Conservation (phyloP, 2,888 invertebrate species). For the Epicampocera succincta region DNA sequence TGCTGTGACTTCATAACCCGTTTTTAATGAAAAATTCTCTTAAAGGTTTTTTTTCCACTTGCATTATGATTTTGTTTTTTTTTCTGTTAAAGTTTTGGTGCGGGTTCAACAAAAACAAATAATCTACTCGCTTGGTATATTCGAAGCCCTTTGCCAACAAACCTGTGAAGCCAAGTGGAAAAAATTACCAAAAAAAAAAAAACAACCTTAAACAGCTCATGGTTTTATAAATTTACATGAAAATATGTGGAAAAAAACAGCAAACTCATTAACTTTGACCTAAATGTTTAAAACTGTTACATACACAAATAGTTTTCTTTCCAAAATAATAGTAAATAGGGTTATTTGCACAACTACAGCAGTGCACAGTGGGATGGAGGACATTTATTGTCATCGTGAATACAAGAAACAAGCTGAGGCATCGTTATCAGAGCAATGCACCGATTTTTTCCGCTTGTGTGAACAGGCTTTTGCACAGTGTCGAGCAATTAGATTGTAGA, state of each 20-base stretch:
- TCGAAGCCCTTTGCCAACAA: slow-evolving; percentile 15
- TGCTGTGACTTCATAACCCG: slow-evolving; percentile 38
- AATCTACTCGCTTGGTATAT: neutral
- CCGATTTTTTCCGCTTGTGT: too few species aligned
- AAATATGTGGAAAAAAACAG: slow-evolving; percentile 7
- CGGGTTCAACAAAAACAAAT: neutral
- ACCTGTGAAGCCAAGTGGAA: slow-evolving; percentile 15
- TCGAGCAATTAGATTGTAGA: too few species aligned
- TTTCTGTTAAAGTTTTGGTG: slow-evolving; percentile 17
- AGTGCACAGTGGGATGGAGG: too few species aligned
- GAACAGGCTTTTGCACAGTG: too few species aligned
- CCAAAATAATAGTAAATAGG: neutral
- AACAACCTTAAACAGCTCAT: neutral
- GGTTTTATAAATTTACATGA: slow-evolving; percentile 27
- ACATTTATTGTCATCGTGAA: too few species aligned
- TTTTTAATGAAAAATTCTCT: slow-evolving; percentile 51
- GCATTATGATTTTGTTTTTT: slow-evolving; percentile 6
- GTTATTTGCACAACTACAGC: too few species aligned
- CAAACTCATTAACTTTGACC: slow-evolving; percentile 63
- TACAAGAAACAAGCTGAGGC: too few species aligned
- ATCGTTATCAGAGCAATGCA: too few species aligned
- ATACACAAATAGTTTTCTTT: neutral
- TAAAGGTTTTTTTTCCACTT: slow-evolving; percentile 11
- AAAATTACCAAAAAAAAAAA: neutral
- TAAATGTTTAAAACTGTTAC: slow-evolving; percentile 23